These are phyloP conservation scores for Diplosoma virens DNA, from an alignment of 23 tunicate genomes.

Conservation along the genomic window DNA sequence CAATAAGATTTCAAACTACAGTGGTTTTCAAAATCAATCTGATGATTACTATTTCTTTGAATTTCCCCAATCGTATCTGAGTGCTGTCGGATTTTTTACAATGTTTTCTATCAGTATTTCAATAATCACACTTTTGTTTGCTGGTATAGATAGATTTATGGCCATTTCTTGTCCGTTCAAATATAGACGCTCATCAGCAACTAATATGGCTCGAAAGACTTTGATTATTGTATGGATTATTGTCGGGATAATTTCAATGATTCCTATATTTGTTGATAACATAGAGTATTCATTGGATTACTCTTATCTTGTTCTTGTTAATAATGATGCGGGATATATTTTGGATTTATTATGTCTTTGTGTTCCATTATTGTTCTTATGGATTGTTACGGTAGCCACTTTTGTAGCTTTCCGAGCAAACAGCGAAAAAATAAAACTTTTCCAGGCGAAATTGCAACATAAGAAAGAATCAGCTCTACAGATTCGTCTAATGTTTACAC, in stretches of 20 bases:
- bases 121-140: slow-evolving; percentile 26
- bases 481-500: slow-evolving; percentile 48
- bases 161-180: slow-evolving; percentile 34
- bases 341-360: slow-evolving; percentile 32
- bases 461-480: slow-evolving; percentile 27
- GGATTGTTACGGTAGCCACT: slow-evolving; percentile 39
- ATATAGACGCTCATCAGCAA: slow-evolving; percentile 22
- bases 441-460: neutral
- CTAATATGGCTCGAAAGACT: neutral
- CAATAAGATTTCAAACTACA: too few species aligned
- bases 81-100: slow-evolving; percentile 46
- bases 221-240: slow-evolving; percentile 16
- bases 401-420: slow-evolving; percentile 7
- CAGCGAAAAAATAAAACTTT: neutral
- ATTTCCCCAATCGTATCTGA: slow-evolving; percentile 11
- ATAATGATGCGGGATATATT: slow-evolving; percentile 8
- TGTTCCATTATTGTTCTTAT: slow-evolving; percentile 54
- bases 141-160: slow-evolving; percentile 33
- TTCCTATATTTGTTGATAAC: slow-evolving; percentile 30
- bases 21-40: slow-evolving; percentile 18
- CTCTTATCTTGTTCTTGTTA: slow-evolving; percentile 28
- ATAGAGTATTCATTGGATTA: slow-evolving; percentile 36
- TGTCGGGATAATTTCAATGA: slow-evolving; percentile 11
- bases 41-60: neutral
- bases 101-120: slow-evolving; percentile 29